Evolutionary conservation across 2,113 vertebrate genomes (phyloP), one percentile per base, ranked within the genome.

Genomic region (Ophiodon elongatus): DNA sequence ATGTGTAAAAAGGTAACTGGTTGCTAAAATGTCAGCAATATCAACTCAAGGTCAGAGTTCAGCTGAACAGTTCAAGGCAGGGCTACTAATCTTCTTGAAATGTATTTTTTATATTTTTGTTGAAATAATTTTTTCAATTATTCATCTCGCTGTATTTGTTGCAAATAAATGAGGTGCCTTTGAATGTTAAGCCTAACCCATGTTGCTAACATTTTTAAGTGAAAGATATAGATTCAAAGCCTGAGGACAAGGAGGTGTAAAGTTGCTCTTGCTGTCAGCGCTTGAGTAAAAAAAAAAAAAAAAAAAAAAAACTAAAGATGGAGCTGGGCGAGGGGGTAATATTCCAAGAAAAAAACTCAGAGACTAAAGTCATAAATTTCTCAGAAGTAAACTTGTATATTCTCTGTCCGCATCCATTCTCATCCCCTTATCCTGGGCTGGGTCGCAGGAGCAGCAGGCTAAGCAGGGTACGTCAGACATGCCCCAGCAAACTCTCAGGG

Each of bases 181-280:
- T 14, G 8, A 4, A 23, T 77, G 27, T 45, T 19, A 43, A 57
- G 29, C 23, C 15, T 10, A 47, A 50, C 6, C 17, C 47, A 21
- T 45, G 43, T 45, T 45, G 43, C 15, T 25, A 15, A 59, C 19
- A 29, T n/a, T n/a, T 52, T 52, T 52, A 35, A 70, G 65, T 76
- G 59, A 78, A 82, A 71, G n/a, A 37, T 27, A 27, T 3, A 10
- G 31, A 47, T 10, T 69, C 31, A 57, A 50, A 80, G 65, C 84
- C 79, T 31, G 54, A 47, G 81, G 83, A 56, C 15, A 2, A 60
- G 23, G 83, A 70, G 25, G 79, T 69, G 64, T 83, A 54, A 76
- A 43, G 79, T 75, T 71, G 77, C 76, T 64, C 15, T 56, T 2
- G 17, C 52, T 54, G 54, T 67, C 76, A 89, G 54, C 9, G 17